A percentile compares a stretch with the other conserved stretches of the same genome.
phyloP scores from a whole-genome alignment of 2,888 invertebrate genomes.

The Spialia ferax region DNA sequence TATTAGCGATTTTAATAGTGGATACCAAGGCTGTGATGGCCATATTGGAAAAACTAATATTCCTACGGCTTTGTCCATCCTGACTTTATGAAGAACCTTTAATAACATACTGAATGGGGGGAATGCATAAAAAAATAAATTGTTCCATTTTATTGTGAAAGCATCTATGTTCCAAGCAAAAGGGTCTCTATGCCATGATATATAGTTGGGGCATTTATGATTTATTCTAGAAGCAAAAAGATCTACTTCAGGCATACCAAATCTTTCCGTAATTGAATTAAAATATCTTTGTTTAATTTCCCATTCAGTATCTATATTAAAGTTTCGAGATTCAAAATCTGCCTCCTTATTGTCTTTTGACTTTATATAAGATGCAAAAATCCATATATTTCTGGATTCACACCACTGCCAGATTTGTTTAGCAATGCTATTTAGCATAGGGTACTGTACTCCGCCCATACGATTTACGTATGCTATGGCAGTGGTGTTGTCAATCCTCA shows the following conservation, averaged over 20 bases:
- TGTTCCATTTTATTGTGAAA: not conserved
- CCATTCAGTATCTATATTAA: slow-evolving; percentile 9
- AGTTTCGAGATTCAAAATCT: not conserved
- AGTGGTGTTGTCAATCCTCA: slow-evolving; percentile 9
- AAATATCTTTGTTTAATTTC: not conserved
- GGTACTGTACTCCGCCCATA: not conserved
- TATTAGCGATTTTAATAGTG: not conserved
- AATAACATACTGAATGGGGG: slow-evolving; percentile 7
- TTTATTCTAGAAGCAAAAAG: slow-evolving; percentile 3
- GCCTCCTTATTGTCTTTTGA: slow-evolving; percentile 2
- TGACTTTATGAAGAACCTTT: not conserved
- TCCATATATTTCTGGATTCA: not conserved
- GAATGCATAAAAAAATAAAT: slow-evolving; percentile 2
- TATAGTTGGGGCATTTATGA: slow-evolving; percentile 1
- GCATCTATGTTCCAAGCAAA: slow-evolving; percentile 3
- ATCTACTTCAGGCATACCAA: not conserved
- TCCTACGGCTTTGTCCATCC: not conserved
- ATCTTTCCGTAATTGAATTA: not conserved
- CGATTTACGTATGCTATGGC: not conserved
- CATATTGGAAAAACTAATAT: slow-evolving; percentile 3
- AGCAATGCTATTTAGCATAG: not conserved
- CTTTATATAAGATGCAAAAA: slow-evolving; percentile 1
- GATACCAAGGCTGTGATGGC: not conserved
- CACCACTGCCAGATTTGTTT: slow-evolving; percentile 5
- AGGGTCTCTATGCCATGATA: slow-evolving; percentile 2